phyloP scores from a whole-genome alignment of 2,797 vertebrate species.

The Triplophysa bombifrons region DNA sequence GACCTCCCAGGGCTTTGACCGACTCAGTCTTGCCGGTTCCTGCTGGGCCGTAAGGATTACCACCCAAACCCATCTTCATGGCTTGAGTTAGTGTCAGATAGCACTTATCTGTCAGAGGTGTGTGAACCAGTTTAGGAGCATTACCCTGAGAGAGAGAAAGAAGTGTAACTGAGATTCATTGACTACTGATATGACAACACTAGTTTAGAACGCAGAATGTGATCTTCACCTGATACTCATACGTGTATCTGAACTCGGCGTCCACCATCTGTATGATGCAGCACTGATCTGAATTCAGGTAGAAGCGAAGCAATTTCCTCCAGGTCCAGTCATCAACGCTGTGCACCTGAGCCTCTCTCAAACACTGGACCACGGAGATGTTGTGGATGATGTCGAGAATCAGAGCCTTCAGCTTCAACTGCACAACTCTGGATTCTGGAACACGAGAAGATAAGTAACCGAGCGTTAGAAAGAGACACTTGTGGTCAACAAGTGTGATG shows the following conservation, averaged over 20 bases:
- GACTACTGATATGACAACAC: neutral
- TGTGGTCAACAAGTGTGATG: neutral
- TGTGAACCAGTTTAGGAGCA: conserved; percentile 93
- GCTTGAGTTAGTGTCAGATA: conserved; percentile 97
- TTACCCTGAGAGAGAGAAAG: conserved; percentile 81
- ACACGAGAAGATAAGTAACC: neutral
- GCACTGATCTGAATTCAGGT: conserved; percentile 81
- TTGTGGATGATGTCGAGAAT: conserved; percentile 96
- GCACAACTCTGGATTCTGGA: conserved; percentile 84
- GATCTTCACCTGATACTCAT: conserved; percentile 87
- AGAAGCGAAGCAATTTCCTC: conserved; percentile 95
- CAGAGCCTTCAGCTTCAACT: conserved; percentile 92
- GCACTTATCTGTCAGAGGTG: conserved; percentile 96
- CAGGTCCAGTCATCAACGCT: conserved; percentile 86
- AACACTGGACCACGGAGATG: conserved; percentile 90
- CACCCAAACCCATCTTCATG: conserved; percentile 96
- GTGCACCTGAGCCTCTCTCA: conserved; percentile 80
- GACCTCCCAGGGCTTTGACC: conserved; percentile 92
- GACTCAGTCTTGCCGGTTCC: conserved; percentile 98
- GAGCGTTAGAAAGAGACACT: neutral
- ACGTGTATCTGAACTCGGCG: conserved; percentile 91
- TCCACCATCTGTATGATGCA: conserved; percentile 94
- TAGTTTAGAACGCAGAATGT: neutral
- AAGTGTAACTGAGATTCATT: too few species aligned
- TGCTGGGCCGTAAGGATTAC: conserved; percentile 96